Percentiles rank a stretch among this genome's conserved stretches.
phyloP scores from a whole-genome alignment of 2,113 vertebrate species.

The Chauna torquata region DNA sequence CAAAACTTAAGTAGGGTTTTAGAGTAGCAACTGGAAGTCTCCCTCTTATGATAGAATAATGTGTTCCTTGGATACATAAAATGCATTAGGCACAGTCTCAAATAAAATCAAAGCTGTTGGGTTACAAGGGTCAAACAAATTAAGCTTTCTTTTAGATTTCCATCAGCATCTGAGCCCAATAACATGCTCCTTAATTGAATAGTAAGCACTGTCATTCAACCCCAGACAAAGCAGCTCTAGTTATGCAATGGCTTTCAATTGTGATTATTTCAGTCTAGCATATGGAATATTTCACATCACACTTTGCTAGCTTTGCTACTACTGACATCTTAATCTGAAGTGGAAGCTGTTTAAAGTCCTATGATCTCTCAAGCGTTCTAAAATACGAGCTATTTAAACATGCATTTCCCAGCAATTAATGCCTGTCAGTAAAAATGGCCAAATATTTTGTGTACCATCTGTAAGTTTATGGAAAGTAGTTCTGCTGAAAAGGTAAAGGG shows the following conservation, averaged over 20 bases:
- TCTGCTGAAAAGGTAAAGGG: not conserved
- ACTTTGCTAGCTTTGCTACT: slow-evolving; percentile 66
- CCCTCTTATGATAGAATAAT: slow-evolving; percentile 39
- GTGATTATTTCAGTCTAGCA: slow-evolving; percentile 68
- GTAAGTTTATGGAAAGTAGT: not conserved
- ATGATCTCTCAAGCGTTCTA: slow-evolving; percentile 69
- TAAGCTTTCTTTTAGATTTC: slow-evolving; percentile 68
- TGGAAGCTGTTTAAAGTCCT: slow-evolving; percentile 72
- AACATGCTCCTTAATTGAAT: slow-evolving; percentile 71
- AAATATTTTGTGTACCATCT: slow-evolving; percentile 16
- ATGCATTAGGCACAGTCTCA: slow-evolving; percentile 64
- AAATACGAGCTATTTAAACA: slow-evolving; percentile 73
- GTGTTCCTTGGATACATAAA: slow-evolving; percentile 44
- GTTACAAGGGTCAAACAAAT: slow-evolving; percentile 71
- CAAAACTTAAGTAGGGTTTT: slow-evolving; percentile 56
- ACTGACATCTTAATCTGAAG: slow-evolving; percentile 75
- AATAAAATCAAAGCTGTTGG: slow-evolving; percentile 67
- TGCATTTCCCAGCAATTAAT: slow-evolving; percentile 60
- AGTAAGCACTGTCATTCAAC: slow-evolving; percentile 67
- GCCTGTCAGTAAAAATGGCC: not conserved
- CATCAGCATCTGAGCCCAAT: slow-evolving; percentile 58
- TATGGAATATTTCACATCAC: slow-evolving; percentile 75
- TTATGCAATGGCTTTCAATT: slow-evolving; percentile 69
- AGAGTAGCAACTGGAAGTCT: slow-evolving; percentile 38
- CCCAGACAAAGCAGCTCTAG: slow-evolving; percentile 39